These are phyloP conservation scores for Carassius auratus DNA, from an alignment of 2,113 vertebrate genomes.

Conservation along the genomic window DNA sequence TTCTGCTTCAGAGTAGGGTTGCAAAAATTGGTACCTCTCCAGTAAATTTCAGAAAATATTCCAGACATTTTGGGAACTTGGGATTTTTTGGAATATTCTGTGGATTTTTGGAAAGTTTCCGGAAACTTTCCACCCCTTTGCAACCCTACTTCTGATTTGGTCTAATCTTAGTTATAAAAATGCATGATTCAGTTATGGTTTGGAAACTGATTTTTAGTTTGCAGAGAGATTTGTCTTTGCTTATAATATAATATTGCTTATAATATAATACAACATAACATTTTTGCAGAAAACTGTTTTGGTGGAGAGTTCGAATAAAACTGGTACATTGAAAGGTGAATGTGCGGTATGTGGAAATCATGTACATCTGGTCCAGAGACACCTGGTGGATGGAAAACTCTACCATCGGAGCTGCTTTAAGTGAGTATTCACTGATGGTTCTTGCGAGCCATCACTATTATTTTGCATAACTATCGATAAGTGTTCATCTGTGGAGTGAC, in stretches of 20 bases:
- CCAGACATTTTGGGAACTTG: too few relatives aligned
- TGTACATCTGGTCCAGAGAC: constrained; percentile 92
- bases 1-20: not conserved
- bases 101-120: too few relatives aligned
- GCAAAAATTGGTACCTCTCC: too few relatives aligned
- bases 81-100: too few relatives aligned
- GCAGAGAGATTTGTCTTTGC: too few relatives aligned
- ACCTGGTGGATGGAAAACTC: constrained; percentile 88
- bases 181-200: not conserved
- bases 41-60: too few relatives aligned
- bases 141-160: not conserved
- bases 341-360: constrained; percentile 84
- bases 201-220: not conserved
- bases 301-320: constrained; percentile 69
- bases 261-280: too few relatives aligned
- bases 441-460: not conserved
- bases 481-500: not conserved
- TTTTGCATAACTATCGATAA: not conserved
- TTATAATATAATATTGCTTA: too few relatives aligned
- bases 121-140: too few relatives aligned
- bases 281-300: constrained; percentile 66
- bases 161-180: not conserved
- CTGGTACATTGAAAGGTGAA: constrained; percentile 76
- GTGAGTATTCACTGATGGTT: constrained; percentile 67
- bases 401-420: constrained; percentile 96